Conservation (phyloP, 2,888 invertebrate genomes). For the Polymixis lichenea region DNA sequence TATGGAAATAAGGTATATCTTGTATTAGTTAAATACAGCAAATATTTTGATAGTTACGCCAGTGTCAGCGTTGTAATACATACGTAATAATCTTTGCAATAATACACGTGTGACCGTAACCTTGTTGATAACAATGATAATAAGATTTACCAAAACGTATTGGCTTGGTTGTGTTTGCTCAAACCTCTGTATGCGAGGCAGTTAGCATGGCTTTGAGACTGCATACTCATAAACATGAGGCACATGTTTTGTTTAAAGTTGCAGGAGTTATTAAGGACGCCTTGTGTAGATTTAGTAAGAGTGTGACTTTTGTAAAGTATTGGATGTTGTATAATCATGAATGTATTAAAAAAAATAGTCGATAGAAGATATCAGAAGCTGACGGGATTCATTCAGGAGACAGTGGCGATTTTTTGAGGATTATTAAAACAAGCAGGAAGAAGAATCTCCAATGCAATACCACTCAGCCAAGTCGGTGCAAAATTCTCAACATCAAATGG, state of each 20-base stretch:
- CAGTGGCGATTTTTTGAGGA: neutral
- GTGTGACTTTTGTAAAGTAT: conserved; percentile 3
- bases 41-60: neutral
- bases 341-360: neutral
- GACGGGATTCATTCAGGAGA: neutral
- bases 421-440: neutral
- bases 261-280: conserved; percentile 9
- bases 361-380: neutral
- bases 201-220: conserved; percentile 51
- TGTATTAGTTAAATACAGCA: neutral
- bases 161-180: conserved; percentile 45
- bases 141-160: conserved; percentile 28
- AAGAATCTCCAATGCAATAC: neutral
- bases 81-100: conserved; percentile 13
- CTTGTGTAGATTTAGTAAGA: conserved; percentile 32
- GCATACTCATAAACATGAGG: conserved; percentile 39
- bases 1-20: neutral
- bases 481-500: neutral
- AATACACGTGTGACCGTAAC: conserved; percentile 36
- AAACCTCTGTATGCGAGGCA: conserved; percentile 10
- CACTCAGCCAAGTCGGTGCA: neutral
- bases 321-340: conserved; percentile 7
- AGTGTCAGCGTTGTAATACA: conserved; percentile 5
- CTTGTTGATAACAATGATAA: conserved; percentile 54
- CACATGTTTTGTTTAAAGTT: conserved; percentile 20